phyloP scores from a whole-genome alignment of 2,888 invertebrate genomes.

The Troides oblongomaculatus region DNA sequence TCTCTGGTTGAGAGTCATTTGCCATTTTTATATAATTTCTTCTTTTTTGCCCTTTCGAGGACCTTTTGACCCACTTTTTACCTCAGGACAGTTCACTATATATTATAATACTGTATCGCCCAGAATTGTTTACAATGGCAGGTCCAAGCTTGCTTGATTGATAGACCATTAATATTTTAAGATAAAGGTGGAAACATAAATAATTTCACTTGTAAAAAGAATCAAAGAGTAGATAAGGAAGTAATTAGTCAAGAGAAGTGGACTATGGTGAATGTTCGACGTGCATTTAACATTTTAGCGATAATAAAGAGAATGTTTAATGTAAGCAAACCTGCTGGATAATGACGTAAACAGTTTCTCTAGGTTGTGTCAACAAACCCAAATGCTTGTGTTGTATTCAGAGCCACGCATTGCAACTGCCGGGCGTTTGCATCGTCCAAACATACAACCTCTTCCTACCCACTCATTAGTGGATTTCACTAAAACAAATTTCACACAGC shows the following conservation, averaged over 20 bases:
- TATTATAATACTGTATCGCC: no score
- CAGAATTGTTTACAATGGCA: no score
- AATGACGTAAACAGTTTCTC: constrained; percentile 62
- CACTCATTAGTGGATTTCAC: constrained; percentile 26
- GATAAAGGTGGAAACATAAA: no score
- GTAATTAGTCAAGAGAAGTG: not conserved
- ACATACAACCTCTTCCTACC: constrained; percentile 25
- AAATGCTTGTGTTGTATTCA: constrained; percentile 53
- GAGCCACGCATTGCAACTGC: constrained; percentile 62
- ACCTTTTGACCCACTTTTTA: no score
- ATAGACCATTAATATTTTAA: no score
- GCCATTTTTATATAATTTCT: no score
- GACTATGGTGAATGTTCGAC: constrained; percentile 2
- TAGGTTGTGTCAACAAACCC: constrained; percentile 51
- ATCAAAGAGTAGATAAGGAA: no score
- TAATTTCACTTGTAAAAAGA: no score
- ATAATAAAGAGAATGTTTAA: constrained; percentile 71
- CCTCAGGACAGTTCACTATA: no score
- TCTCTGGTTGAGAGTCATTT: no score
- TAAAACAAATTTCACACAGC: constrained; percentile 16
- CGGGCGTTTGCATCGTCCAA: constrained; percentile 47
- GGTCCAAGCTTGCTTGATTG: no score
- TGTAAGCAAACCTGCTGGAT: constrained; percentile 52
- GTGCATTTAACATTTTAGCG: constrained; percentile 17
- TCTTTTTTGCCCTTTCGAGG: no score